Evolutionary conservation across 2,113 vertebrate species (phyloP).

Genomic region (Verasper variegatus): DNA sequence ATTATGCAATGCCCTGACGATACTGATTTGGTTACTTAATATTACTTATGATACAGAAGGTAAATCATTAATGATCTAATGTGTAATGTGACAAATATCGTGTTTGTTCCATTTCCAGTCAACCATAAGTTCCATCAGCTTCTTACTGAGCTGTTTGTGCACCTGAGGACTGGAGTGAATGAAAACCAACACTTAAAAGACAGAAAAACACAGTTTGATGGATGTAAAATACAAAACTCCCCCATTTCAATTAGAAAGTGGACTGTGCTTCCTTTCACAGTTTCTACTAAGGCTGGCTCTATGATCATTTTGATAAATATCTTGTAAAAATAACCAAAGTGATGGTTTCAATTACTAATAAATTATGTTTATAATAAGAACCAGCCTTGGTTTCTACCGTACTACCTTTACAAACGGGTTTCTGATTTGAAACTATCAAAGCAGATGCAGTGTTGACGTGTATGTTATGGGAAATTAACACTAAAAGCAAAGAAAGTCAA

Average conservation of each 20-base stretch:
- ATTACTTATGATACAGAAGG: conserved; percentile 5
- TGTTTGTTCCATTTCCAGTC: background rate
- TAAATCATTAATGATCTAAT: background rate
- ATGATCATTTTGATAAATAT: background rate
- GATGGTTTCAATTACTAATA: no score
- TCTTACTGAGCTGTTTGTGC: no score
- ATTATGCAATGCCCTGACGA: conserved; percentile 9
- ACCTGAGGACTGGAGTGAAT: background rate
- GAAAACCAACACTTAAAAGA: background rate
- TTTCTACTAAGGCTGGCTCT: background rate
- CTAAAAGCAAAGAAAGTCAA: conserved; percentile 17
- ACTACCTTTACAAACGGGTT: background rate
- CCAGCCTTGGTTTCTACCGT: conserved; percentile 1
- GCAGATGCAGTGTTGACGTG: background rate
- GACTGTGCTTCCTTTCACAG: conserved; percentile 9
- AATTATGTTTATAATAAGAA: background rate
- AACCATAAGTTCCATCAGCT: background rate
- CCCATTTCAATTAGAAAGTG: background rate
- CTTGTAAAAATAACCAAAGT: no score
- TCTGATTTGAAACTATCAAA: background rate
- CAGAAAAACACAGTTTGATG: background rate
- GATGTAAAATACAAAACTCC: background rate
- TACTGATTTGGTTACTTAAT: background rate
- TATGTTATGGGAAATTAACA: conserved; percentile 10
- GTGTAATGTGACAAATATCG: background rate